Evolutionary conservation across 1,140 invertebrate species (phyloP).

Genomic region (Lamellibrachia luymesi): DNA sequence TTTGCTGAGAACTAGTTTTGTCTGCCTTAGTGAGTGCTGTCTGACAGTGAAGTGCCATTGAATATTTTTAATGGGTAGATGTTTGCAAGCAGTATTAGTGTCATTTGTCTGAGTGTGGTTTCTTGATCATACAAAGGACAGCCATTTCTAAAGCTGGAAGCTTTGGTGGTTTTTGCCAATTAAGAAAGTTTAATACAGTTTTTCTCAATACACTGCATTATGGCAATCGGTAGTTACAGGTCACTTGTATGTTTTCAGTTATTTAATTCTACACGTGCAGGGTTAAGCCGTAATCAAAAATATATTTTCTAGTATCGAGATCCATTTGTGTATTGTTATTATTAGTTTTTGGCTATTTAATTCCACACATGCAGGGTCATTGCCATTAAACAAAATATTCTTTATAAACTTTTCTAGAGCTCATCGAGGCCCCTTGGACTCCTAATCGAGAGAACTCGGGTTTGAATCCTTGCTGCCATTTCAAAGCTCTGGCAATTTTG

Average conservation of each 20-base stretch:
- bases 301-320: not conserved
- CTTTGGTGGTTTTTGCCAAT: not conserved
- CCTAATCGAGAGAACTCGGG: too few relatives aligned
- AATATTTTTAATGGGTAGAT: not conserved
- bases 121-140: not conserved
- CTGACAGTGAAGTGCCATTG: not conserved
- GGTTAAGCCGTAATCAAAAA: not conserved
- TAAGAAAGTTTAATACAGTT: not conserved
- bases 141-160: slow-evolving; percentile 44
- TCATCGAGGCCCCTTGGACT: too few relatives aligned
- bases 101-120: not conserved
- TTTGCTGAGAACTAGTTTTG: not conserved
- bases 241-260: not conserved
- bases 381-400: too few relatives aligned
- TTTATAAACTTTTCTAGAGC: too few relatives aligned
- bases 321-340: not conserved
- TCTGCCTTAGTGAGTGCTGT: not conserved
- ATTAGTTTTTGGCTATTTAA: too few relatives aligned
- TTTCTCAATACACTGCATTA: not conserved
- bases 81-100: not conserved
- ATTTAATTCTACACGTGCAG: not conserved
- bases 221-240: not conserved
- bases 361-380: too few relatives aligned
- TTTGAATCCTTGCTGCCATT: too few relatives aligned
- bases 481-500: too few relatives aligned